Evolutionary conservation across 2,113 vertebrate genomes (phyloP).

Genomic region (Scartelaos histophorus): DNA sequence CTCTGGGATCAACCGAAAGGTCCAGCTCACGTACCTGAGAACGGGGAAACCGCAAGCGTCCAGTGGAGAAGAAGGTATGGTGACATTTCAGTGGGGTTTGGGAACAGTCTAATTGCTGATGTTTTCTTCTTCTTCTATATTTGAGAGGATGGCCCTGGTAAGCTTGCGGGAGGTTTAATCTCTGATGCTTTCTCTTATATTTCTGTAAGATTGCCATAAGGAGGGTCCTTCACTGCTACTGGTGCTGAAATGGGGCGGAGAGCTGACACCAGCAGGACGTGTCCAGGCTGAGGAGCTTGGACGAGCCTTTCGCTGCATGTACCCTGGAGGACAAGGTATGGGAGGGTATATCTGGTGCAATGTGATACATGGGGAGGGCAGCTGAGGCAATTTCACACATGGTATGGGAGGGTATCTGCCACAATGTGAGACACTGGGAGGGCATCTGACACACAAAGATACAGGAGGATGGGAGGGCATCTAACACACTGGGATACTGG

Average conservation of each 20-base stretch:
- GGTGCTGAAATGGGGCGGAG: conserved; percentile 97
- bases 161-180: no score
- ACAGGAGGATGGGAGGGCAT: no score
- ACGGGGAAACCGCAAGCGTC: conserved; percentile 88
- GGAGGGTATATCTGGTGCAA: conserved; percentile 60
- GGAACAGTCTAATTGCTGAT: no score
- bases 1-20: conserved; percentile 98
- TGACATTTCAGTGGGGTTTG: no score
- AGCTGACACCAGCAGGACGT: conserved; percentile 91
- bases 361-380: no score
- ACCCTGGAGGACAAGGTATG: conserved; percentile 98
- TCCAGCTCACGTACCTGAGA: conserved; percentile 93
- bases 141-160: conserved; percentile 83
- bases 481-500: no score
- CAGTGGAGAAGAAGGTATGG: conserved; percentile 91
- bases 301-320: conserved; percentile 96
- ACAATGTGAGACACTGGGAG: no score
- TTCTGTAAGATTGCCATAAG: conserved; percentile 77
- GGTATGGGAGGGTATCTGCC: no score
- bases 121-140: neutral
- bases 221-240: conserved; percentile 87
- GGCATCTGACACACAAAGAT: no score
- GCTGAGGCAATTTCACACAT: no score
- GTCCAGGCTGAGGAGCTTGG: conserved; percentile 98
- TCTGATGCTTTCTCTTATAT: no score